Base-by-base conservation (phyloP, 2,888 invertebrate genomes). In the Agriopis marginaria region DNA sequence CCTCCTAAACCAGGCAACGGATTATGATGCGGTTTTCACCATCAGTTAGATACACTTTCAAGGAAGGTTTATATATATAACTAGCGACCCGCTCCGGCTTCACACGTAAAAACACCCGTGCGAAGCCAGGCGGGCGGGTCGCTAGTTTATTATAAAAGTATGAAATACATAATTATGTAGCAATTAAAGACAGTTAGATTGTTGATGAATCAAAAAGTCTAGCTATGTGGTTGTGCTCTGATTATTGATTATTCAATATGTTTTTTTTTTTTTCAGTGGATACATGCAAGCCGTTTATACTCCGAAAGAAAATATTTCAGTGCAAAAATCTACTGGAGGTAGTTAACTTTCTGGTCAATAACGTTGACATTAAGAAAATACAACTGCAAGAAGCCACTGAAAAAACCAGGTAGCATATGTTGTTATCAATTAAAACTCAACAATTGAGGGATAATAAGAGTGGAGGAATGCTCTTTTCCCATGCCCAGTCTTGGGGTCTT, bases 291-390 rank as follows among this genome's bases (percentile, higher is more conserved):
- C 93, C 93, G 40, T 82, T 89, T 67, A 49, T 78, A 12, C 78
- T 94, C 60, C 84, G 93, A 63, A 93, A 83, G 62, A 90, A 86
- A 73, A 78, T 94, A 66, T 79, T 89, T 53, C 92, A 91, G 70
- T 94, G 89, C 77, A 71, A 86, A n/a, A 92, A 87, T 78, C 77
- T 94, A 17, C 74, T 93, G 56, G 93, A 94, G 68, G 85, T 92
- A 59, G 87, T 94, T 0, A 92, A 90, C 76, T 85, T 89, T 70
- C 79, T 94, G 50, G 78, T 92, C 2, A 82, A 77, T 66, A 72
- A 89, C 81, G 76, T 89, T 66, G 93, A 94, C 77, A 61, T 88
- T 10, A 88, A 85, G 59, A 91, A 89, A 82, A 71, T 93, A 63
- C 83, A 86, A 73, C 60, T 69, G 23, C 86, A 86, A 49, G 87